phyloP scores from a whole-genome alignment of 1,140 invertebrate genomes.

The Penaeus vannamei region DNA sequence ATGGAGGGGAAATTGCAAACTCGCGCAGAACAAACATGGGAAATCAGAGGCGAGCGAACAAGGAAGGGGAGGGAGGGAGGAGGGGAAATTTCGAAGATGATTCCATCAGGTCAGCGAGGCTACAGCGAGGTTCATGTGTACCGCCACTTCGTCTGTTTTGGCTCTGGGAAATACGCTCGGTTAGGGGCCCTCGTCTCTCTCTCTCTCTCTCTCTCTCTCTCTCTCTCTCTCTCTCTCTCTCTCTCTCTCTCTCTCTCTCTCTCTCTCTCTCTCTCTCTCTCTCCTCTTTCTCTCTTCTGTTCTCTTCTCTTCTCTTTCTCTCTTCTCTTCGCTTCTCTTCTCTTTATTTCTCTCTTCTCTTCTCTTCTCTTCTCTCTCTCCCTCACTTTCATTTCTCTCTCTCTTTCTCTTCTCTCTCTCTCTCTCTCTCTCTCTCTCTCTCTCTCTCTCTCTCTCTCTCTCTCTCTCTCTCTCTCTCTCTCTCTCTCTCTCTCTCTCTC shows the following conservation, averaged over 20 bases:
- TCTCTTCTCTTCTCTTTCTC: neutral
- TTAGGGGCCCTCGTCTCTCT: constrained; percentile 29
- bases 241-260: constrained; percentile 45
- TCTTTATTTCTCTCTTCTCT: neutral
- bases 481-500: neutral
- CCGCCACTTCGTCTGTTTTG: constrained; percentile 16
- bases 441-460: neutral
- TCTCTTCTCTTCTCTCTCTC: neutral
- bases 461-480: neutral
- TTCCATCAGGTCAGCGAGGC: too few relatives aligned
- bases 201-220: constrained; percentile 43
- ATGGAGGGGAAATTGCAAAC: too few relatives aligned
- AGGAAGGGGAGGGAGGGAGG: too few relatives aligned
- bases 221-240: constrained; percentile 39
- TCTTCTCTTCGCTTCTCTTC: neutral
- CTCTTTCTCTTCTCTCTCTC: too few relatives aligned
- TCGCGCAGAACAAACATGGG: too few relatives aligned
- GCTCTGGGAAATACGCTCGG: constrained; percentile 2
- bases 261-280: neutral
- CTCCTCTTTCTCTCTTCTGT: neutral
- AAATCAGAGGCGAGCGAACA: too few relatives aligned
- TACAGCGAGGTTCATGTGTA: too few relatives aligned
- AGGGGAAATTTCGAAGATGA: too few relatives aligned
- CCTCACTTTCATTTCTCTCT: neutral
- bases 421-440: neutral